Conservation (phyloP, 2,888 invertebrate genomes). For the Heliconius cydno region DNA sequence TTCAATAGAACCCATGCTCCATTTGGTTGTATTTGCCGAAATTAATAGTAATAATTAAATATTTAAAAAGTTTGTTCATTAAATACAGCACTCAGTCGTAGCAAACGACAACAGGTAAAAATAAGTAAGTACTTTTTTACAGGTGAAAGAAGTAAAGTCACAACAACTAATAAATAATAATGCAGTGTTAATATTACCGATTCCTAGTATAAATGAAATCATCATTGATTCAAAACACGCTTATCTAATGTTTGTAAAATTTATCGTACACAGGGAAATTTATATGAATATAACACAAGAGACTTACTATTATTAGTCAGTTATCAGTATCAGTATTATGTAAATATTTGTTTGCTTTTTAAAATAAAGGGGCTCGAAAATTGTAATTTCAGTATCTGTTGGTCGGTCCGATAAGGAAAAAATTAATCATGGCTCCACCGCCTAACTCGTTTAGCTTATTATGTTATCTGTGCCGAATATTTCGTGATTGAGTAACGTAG, state of each 20-base stretch:
- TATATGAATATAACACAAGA: neutral
- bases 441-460: neutral
- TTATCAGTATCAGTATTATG: constrained; percentile 10
- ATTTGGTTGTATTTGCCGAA: neutral
- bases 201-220: constrained; percentile 3
- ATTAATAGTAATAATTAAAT: neutral
- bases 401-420: neutral
- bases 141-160: neutral
- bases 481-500: constrained; percentile 1
- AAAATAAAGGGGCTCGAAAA: neutral
- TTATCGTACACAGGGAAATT: neutral
- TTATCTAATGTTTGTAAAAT: constrained; percentile 5
- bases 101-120: no score
- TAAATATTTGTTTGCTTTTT: constrained; percentile 8
- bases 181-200: no score
- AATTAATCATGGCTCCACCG: neutral
- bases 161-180: no score
- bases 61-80: no score
- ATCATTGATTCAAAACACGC: neutral
- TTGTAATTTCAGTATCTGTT: neutral
- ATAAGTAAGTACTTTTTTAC: neutral
- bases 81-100: no score
- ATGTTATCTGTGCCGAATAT: constrained; percentile 3
- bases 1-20: neutral
- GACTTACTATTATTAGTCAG: neutral